These are phyloP conservation scores for Belgica antarctica DNA, from an alignment of 2,888 invertebrate species.

Conservation along the genomic window DNA sequence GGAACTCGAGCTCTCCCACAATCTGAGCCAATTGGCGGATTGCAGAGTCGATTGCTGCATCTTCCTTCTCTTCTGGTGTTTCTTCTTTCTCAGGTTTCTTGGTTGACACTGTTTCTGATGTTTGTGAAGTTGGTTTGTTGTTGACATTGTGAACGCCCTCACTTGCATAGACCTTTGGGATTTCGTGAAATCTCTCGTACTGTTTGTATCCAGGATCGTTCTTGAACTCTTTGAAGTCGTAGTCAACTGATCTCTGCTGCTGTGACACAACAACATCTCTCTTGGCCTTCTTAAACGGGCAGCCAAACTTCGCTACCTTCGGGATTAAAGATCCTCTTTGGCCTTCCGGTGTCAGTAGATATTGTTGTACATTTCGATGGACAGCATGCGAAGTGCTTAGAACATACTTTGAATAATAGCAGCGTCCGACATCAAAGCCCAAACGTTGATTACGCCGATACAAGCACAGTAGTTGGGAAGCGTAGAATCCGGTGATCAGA, in stretches of 20 bases:
- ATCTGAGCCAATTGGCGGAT: conserved; percentile 57
- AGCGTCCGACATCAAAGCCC: conserved; percentile 43
- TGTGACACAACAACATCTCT: too few species aligned
- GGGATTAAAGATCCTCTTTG: conserved; percentile 12
- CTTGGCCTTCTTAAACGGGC: neutral
- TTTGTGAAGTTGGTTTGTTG: neutral
- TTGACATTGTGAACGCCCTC: conserved; percentile 14
- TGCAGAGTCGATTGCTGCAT: conserved; percentile 46
- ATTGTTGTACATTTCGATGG: conserved; percentile 45
- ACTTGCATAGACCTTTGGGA: too few species aligned
- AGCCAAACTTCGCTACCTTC: neutral
- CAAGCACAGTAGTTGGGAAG: conserved; percentile 59
- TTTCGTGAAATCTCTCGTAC: neutral
- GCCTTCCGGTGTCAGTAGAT: conserved; percentile 48
- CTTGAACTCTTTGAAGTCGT: neutral
- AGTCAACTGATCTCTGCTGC: too few species aligned
- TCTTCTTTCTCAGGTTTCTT: neutral
- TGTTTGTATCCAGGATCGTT: neutral
- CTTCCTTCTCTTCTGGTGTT: neutral
- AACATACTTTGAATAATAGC: conserved; percentile 45
- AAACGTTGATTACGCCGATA: conserved; percentile 47
- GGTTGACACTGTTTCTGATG: neutral
- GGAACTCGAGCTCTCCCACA: conserved; percentile 62
- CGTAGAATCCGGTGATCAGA: conserved; percentile 63
- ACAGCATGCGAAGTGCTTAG: conserved; percentile 45